Evolutionary conservation across 2,113 vertebrate genomes (phyloP), one percentile per base, ranked within the genome.

Genomic region (Tetraodon nigroviridis): DNA sequence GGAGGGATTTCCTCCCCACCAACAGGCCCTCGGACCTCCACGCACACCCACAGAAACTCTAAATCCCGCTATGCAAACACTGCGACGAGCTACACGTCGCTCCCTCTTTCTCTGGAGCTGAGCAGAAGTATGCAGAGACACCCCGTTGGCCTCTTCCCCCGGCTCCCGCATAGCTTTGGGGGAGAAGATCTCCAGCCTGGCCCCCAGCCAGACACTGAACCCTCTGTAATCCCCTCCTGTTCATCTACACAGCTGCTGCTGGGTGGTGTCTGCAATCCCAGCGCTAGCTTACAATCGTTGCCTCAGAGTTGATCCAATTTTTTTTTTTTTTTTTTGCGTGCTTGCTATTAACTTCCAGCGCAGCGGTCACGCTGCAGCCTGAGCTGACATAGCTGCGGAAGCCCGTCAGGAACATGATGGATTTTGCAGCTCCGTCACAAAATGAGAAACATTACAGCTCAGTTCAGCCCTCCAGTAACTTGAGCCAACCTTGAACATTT

Each of bases 1-100:
- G 67, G 79, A 82, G 82, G 84, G 74, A 80, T 85, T 85, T 84
- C 71, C 74, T 85, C 59, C 63, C 8, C 52, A 19, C 51, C n/a
- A 19, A 61, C 67, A 8, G 44, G 56, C 55, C 47, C 62, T 58
- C 50, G 53, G 44, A 51, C 45, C 48, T 42, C 20, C 8, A 47
- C 62, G 61, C 69, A 61, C 61, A 52, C 69, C 46, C 69, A 42
- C 18, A 62, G 21, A 20, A 15, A 19, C 52, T 54, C 57, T 17
- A 4, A 20, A 16, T 22, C 29, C 57, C 17, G 5, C 46, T 10
- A 18, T 22, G 24, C n/a, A 55, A 2, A 18, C 13, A 11, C 12
- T 41, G 44, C 0, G 32, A 17, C n/a, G 32, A 37, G 32, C 32
- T 37, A 37, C 32, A 37, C 3, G 8, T 37, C 32, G 10, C 32